Evolutionary conservation across 1,140 invertebrate genomes (phyloP).

Genomic region (Sweltsa coloradensis): DNA sequence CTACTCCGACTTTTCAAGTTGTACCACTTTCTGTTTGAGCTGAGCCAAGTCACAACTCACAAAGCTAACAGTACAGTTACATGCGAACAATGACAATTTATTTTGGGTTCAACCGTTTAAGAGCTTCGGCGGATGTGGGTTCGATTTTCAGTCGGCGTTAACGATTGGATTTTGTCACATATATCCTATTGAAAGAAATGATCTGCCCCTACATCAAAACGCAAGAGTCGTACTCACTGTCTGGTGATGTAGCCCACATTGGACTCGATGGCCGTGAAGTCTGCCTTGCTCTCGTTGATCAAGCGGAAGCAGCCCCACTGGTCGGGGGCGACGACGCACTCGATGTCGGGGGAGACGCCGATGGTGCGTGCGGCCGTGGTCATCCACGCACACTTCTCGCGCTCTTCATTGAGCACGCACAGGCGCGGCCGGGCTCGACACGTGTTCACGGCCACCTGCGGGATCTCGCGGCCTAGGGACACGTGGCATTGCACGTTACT

Average conservation of each 20-base stretch:
- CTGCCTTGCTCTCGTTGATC: constrained; percentile 42
- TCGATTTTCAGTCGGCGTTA: too few relatives aligned
- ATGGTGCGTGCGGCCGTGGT: constrained; percentile 35
- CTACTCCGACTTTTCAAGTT: too few relatives aligned
- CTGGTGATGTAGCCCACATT: constrained; percentile 59
- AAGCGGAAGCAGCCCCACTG: constrained; percentile 44
- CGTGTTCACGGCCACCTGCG: constrained; percentile 2
- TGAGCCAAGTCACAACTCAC: too few relatives aligned
- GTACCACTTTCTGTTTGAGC: too few relatives aligned
- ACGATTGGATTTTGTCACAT: too few relatives aligned
- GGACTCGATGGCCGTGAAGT: constrained; percentile 51
- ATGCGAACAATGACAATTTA: too few relatives aligned
- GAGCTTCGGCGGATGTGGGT: too few relatives aligned
- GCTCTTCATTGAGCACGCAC: constrained; percentile 44
- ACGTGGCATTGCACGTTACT: background rate
- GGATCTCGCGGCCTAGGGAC: constrained; percentile 1
- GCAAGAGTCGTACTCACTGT: constrained; percentile 37
- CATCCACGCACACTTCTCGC: constrained; percentile 45
- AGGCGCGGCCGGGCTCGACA: constrained; percentile 38
- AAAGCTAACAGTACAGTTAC: too few relatives aligned
- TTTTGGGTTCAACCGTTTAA: too few relatives aligned
- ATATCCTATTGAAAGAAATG: too few relatives aligned
- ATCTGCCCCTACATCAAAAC: too few relatives aligned
- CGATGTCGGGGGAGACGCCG: constrained; percentile 42
- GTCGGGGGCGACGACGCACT: constrained; percentile 30